These are phyloP conservation scores for Gnathonemus echidnorhynchus DNA, from an alignment of 2,113 vertebrate genomes.

Conservation along the genomic window DNA sequence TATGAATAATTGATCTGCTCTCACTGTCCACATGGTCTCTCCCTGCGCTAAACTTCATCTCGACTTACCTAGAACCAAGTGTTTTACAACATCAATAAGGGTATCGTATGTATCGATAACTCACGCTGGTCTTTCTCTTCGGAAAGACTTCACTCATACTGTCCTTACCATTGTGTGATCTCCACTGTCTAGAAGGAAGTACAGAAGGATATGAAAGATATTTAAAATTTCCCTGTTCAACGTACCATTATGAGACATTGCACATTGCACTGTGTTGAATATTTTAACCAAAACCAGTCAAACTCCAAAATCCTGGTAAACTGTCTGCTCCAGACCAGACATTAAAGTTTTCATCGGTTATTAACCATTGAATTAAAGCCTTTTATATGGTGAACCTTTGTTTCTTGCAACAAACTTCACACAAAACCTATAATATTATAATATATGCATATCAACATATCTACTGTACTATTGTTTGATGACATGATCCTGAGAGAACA, in stretches of 20 bases:
- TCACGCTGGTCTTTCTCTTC: slow-evolving; percentile 37
- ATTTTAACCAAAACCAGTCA: neutral
- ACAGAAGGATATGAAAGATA: neutral
- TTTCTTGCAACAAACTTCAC: neutral
- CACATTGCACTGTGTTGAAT: neutral
- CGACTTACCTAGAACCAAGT: slow-evolving; percentile 56
- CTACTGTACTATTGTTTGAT: neutral
- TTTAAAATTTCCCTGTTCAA: neutral
- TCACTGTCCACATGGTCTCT: slow-evolving; percentile 65
- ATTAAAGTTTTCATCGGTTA: neutral
- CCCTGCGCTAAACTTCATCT: slow-evolving; percentile 59
- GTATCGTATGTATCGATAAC: slow-evolving; percentile 57
- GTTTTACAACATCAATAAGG: slow-evolving; percentile 62
- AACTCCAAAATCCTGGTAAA: neutral
- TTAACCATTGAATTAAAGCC: neutral
- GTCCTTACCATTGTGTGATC: neutral
- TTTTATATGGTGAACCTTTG: neutral
- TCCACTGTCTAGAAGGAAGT: neutral
- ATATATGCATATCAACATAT: neutral
- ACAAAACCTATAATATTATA: neutral
- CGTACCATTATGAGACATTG: neutral
- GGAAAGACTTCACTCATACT: slow-evolving; percentile 22
- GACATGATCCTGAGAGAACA: neutral
- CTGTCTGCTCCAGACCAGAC: neutral
- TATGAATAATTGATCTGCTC: slow-evolving; percentile 71